Evolutionary conservation across 2,797 vertebrate species (phyloP), one percentile per base, ranked within the genome.

Genomic region (Macrochelys suwanniensis): DNA sequence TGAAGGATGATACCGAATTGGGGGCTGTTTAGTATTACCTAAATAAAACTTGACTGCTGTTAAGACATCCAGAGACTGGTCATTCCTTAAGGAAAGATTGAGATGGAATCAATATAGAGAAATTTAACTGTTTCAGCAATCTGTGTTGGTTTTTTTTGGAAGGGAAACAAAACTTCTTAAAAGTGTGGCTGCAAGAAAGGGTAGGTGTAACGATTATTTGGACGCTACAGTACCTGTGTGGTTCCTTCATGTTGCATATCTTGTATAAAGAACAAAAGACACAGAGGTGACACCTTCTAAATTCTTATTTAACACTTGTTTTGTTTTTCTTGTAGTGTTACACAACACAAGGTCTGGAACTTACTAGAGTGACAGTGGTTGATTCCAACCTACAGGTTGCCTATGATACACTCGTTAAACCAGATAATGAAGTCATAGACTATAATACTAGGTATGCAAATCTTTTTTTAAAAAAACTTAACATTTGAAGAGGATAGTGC

Each of bases 401-500:
- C 96, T 99, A 98, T 45, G 98, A 99, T 91, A 97, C 97, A 1
- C 98, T 99, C 95, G 98, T 99, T 96, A 98, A 97, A 93, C 98
- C 99, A 54, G 97, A 98, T 86, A 98, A 98, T 93, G 98, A 99
- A 87, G 97, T 99, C 81, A 97, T 99, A 87, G 99, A 99, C 97
- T 99, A 97, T 87, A 98, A 99, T 94, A 98, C 97, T 90, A 99
- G 98, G 98, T 99, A 98, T 49, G 93, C 31, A 7, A 77, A 9
- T 80, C 42, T 5, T 54, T 5, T 54, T 13, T 77, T 51, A 4
- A 45, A 80, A n/a, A 87, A 78, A 23, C 42, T 19, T 33, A 82
- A 6, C 47, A 17, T 51, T 82, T 83, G 3, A 86, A 37, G 54
- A 74, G 71, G 59, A 82, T 65, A 71, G 65, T 37, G 19, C n/a